Conservation (phyloP, 2,888 invertebrate genomes). For the Schizaphis graminum region DNA sequence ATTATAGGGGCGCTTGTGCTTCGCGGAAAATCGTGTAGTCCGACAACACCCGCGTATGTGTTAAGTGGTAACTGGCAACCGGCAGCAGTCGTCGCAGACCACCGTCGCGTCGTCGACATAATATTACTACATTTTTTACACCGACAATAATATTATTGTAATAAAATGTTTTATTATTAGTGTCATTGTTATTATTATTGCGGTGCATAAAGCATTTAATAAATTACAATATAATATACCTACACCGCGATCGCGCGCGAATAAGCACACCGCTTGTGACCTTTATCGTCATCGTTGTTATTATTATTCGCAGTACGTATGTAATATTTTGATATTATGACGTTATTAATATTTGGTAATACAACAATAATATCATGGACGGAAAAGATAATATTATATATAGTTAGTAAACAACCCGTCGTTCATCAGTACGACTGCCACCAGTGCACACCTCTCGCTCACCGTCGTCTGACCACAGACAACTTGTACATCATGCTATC, state of each 20-base stretch:
- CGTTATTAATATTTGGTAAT: not conserved
- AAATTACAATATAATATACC: too few species aligned
- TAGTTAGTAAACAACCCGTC: not conserved
- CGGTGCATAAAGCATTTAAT: not conserved
- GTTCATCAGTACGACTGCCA: not conserved
- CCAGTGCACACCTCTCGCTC: not conserved
- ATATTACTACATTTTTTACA: not conserved
- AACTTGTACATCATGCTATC: not conserved
- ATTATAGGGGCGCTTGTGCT: not conserved
- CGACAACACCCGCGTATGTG: not conserved
- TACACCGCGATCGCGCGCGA: not conserved
- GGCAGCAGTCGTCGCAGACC: not conserved
- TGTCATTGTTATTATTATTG: not conserved
- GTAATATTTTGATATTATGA: not conserved
- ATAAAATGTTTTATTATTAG: not conserved
- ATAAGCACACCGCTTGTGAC: not conserved
- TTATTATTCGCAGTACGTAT: not conserved
- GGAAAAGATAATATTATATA: not conserved
- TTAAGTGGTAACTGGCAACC: not conserved
- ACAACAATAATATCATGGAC: not conserved
- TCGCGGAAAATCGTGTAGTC: not conserved
- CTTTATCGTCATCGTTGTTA: not conserved
- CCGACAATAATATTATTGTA: not conserved
- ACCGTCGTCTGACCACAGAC: not conserved
- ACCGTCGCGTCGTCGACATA: not conserved